These are phyloP conservation scores for Aleiodes alternator DNA, from an alignment of 2,888 invertebrate species.

Conservation along the genomic window DNA sequence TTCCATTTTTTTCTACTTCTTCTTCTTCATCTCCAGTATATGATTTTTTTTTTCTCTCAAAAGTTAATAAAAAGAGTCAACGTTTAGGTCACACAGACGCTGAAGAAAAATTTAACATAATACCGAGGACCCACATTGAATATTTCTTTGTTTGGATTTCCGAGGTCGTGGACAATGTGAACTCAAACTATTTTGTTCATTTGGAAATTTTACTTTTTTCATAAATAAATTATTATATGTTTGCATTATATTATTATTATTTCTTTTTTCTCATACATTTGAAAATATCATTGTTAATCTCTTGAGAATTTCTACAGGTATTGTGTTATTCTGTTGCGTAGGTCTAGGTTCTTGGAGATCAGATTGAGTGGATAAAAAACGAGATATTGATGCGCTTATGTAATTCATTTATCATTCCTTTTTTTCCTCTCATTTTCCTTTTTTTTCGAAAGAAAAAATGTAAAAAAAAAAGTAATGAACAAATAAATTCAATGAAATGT, in stretches of 20 bases:
- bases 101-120: conserved; percentile 58
- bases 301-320: conserved; percentile 45
- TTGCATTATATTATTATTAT: conserved; percentile 7
- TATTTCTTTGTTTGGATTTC: conserved; percentile 61
- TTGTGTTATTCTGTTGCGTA: conserved; percentile 60
- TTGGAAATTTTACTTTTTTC: conserved; percentile 13
- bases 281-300: conserved; percentile 9
- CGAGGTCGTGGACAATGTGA: conserved; percentile 61
- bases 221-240: neutral
- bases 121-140: conserved; percentile 60
- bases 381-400: conserved; percentile 22
- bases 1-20: too few species aligned
- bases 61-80: conserved; percentile 62
- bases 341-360: conserved; percentile 62
- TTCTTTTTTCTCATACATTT: conserved; percentile 27
- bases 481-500: neutral
- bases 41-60: conserved; percentile 7
- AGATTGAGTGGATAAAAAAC: conserved; percentile 51
- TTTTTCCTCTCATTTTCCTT: neutral
- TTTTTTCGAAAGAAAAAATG: neutral
- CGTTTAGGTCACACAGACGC: conserved; percentile 65
- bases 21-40: neutral
- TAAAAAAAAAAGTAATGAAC: neutral
- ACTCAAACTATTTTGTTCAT: conserved; percentile 44
- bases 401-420: neutral